Evolutionary conservation across 2,888 invertebrate genomes (phyloP).

Genomic region (Nomada flava): DNA sequence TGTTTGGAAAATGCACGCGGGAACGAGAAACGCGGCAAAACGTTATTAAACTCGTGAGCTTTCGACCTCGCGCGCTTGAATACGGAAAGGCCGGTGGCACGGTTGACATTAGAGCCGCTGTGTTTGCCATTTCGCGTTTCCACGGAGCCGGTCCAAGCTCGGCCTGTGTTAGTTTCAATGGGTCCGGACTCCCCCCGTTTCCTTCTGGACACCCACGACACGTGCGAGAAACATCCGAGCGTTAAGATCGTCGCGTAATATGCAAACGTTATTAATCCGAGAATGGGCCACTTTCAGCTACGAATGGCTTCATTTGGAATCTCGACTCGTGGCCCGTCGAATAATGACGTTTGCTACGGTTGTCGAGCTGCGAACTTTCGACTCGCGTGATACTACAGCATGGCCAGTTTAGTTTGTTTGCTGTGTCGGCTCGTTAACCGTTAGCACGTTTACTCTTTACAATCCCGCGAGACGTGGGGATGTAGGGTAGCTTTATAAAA

Average conservation of each 20-base stretch:
- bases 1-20: not conserved
- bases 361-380: slow-evolving; percentile 27
- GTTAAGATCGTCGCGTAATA: slow-evolving; percentile 58
- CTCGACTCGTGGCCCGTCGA: slow-evolving; percentile 9
- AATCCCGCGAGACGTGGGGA: not conserved
- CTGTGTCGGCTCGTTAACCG: slow-evolving; percentile 11
- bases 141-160: slow-evolving; percentile 22
- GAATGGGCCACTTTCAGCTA: slow-evolving; percentile 53
- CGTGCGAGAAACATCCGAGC: slow-evolving; percentile 42
- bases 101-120: slow-evolving; percentile 20
- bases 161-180: slow-evolving; percentile 37
- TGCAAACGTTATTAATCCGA: slow-evolving; percentile 60
- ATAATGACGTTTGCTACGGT: slow-evolving; percentile 43
- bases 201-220: slow-evolving; percentile 17
- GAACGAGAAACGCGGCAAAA: slow-evolving; percentile 36
- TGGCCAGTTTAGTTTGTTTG: not conserved
- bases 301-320: slow-evolving; percentile 46
- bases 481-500: not conserved
- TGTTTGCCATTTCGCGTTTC: slow-evolving; percentile 60
- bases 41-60: slow-evolving; percentile 80
- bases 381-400: not conserved
- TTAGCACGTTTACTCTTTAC: not conserved
- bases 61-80: slow-evolving; percentile 77
- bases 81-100: slow-evolving; percentile 46
- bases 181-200: slow-evolving; percentile 45